Evolutionary conservation across 2,113 vertebrate species (phyloP), one percentile per base, ranked within the genome.

Genomic region (Cisticola juncidis): DNA sequence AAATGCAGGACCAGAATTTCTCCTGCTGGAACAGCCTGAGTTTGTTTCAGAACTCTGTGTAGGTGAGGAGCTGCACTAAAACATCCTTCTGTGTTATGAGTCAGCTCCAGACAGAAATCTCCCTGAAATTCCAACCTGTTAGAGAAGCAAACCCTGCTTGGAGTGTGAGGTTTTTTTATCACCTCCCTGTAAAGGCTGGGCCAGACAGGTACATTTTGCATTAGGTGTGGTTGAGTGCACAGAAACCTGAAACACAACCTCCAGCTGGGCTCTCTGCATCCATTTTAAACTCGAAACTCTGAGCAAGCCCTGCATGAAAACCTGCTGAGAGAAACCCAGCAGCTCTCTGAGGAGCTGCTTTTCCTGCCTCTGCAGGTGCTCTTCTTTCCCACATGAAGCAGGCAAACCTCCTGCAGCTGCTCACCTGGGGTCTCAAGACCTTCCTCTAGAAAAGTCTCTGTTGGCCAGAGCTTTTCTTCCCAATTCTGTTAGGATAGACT

Each of bases 171-270:
- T 1, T 48, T 92, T 90, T 81, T 62, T 58, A n/a, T 82, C 69
- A 23, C 58, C 54, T 80, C 48, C 72, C 56, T 0, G 0, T 33
- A 20, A 38, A 88, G 69, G 71, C 81, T 65, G 62, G 48, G 66
- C 73, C 76, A 92, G 72, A 26, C 73, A 86, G 72, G 76, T 81
- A 15, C 12, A 18, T 87, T 95, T 93, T 95, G 58, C 91, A 62
- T 81, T 69, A 92, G 86, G 86, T 28, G 90, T 95, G 93, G 96
- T 91, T 90, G 74, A 25, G 71, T 5, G 72, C 91, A 42, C 95
- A 86, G 80, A 81, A 93, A 94, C 94, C 72, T 91, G 89, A 90
- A 94, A 61, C 62, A 26, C 88, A 38, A 35, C 76, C 77, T 94
- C 83, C 92, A 81, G 69, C 76, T 77, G 48, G 20, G 42, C 60